These are phyloP conservation scores for Grantiella picta DNA, from an alignment of 2,113 vertebrate genomes.

Conservation along the genomic window DNA sequence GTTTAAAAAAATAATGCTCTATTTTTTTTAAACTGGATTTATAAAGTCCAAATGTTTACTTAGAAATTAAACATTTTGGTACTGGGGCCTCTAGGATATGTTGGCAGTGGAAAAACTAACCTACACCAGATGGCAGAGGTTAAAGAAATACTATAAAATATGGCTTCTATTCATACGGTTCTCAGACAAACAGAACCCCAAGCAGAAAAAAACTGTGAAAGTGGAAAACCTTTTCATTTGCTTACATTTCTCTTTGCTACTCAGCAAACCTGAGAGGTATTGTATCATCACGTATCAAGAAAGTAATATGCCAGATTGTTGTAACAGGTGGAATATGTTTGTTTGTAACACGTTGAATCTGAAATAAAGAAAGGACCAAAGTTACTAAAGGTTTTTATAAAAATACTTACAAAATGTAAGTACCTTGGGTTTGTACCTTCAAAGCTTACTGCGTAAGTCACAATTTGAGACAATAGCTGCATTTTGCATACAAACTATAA, in stretches of 20 bases:
- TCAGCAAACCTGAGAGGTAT: conserved; percentile 75
- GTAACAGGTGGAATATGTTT: conserved; percentile 75
- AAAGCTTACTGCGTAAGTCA: background rate
- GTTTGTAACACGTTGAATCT: conserved; percentile 69
- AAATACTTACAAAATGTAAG: conserved; percentile 56
- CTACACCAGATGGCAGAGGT: conserved; percentile 74
- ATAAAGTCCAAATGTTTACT: conserved; percentile 65
- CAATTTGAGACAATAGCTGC: background rate
- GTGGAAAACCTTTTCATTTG: conserved; percentile 73
- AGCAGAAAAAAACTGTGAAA: conserved; percentile 72
- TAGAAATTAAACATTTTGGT: conserved; percentile 65
- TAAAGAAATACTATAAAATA: conserved; percentile 76
- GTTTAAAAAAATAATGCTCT: conserved; percentile 28
- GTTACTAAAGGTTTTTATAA: conserved; percentile 59
- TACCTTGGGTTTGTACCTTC: conserved; percentile 27
- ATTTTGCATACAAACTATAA: background rate
- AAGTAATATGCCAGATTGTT: conserved; percentile 75
- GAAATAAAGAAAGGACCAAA: conserved; percentile 66
- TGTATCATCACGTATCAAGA: conserved; percentile 74
- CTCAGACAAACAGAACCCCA: conserved; percentile 70
- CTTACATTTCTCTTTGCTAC: conserved; percentile 75
- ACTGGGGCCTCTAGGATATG: conserved; percentile 56
- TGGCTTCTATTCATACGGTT: conserved; percentile 72
- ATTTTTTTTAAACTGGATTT: conserved; percentile 51
- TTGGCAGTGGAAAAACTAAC: conserved; percentile 73